phyloP scores from a whole-genome alignment of 2,797 vertebrate species.

The Hapalemur alaotrensis region DNA sequence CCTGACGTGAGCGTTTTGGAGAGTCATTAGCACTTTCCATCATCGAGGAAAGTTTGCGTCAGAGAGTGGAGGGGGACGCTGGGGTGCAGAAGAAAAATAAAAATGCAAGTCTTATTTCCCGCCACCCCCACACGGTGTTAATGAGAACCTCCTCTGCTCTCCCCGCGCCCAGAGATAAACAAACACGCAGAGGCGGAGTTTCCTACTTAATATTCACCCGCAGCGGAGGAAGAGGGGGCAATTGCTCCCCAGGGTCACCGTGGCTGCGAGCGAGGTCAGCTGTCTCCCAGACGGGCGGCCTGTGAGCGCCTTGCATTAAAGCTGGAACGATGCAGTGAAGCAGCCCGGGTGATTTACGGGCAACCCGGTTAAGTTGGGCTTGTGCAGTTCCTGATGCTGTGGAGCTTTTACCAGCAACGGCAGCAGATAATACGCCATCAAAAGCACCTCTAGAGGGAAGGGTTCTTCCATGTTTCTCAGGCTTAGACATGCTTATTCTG shows the following conservation, averaged over 20 bases:
- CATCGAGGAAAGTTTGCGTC: not conserved
- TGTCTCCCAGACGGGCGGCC: slow-evolving; percentile 16
- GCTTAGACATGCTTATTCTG: not conserved
- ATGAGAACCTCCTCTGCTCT: not conserved
- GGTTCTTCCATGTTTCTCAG: not conserved
- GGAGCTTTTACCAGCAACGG: not conserved
- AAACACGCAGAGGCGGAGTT: slow-evolving; percentile 5
- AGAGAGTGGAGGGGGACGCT: not conserved
- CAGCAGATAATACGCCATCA: not conserved
- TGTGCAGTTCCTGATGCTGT: not conserved
- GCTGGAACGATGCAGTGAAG: not conserved
- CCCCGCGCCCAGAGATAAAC: not conserved
- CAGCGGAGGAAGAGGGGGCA: not conserved
- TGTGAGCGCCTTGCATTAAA: slow-evolving; percentile 13
- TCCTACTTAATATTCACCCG: slow-evolving; percentile 53
- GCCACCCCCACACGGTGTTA: fast-evolving
- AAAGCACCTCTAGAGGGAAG: not conserved
- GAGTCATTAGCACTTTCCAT: too few relatives aligned
- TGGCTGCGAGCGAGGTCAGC: slow-evolving; percentile 51
- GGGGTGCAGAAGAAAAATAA: not conserved
- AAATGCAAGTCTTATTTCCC: not conserved
- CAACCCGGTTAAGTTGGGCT: not conserved
- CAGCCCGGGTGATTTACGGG: slow-evolving; percentile 12
- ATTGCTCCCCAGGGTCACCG: not conserved
- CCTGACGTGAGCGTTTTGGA: not conserved